Percentiles rank a stretch among this genome's conserved stretches.
Evolutionary conservation across 1,140 invertebrate genomes (phyloP).

Genomic region (Atta texana): DNA sequence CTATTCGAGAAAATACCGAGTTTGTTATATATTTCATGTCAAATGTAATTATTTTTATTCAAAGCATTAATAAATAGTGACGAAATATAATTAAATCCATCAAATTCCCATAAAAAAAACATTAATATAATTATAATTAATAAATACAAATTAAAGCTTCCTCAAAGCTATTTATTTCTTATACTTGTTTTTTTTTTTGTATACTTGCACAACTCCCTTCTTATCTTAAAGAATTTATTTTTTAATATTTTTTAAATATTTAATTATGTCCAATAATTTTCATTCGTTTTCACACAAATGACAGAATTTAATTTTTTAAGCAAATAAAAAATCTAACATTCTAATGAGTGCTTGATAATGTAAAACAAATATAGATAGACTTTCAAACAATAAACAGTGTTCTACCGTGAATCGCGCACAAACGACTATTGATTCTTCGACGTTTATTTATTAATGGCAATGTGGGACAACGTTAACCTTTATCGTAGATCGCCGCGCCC

Average conservation of each 20-base stretch:
- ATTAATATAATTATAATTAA: background rate
- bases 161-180: background rate
- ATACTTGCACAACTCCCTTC: background rate
- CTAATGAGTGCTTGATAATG: background rate
- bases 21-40: slow-evolving; percentile 56
- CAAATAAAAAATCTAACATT: background rate
- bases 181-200: background rate
- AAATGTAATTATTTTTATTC: slow-evolving; percentile 65
- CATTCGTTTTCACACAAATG: background rate
- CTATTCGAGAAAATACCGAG: slow-evolving; percentile 71
- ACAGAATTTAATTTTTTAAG: slow-evolving; percentile 3
- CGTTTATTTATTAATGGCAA: slow-evolving; percentile 70
- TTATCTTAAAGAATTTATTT: background rate
- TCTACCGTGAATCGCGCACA: slow-evolving; percentile 35
- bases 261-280: background rate
- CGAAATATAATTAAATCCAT: slow-evolving; percentile 4
- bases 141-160: background rate
- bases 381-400: slow-evolving; percentile 45
- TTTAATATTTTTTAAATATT: background rate
- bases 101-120: background rate
- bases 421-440: slow-evolving; percentile 65
- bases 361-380: background rate
- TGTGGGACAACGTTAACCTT: slow-evolving; percentile 69
- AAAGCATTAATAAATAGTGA: background rate
- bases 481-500: slow-evolving; percentile 57